Base-by-base conservation (phyloP, 2,797 vertebrate species). In the Ispidina lecontei region DNA sequence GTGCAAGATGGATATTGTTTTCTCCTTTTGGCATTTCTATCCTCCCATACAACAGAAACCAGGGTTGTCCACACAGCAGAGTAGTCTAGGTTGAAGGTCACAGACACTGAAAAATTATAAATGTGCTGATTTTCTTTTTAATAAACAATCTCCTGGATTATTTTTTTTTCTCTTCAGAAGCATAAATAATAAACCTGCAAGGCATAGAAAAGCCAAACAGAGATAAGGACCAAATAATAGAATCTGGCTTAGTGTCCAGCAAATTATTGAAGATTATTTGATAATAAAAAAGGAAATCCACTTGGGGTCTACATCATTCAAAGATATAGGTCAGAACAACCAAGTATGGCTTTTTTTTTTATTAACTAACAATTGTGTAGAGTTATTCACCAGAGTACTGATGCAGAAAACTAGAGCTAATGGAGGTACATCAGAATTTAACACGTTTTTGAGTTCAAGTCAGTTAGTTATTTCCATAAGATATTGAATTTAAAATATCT, bases 11-110 rank as follows among this genome's bases (percentile, higher is more conserved):
- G 90, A 72, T 96, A 84, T 90, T 88, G 51, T 95, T 91, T 83
- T 90, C 64, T 90, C 91, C 84, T 75, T 95, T 96, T 97, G 71
- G 18, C 71, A 37, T 82, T 87, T 90, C 75, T 94, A 82, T 94
- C 73, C 91, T 95, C 70, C 85, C 87, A 14, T 80, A 63, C 55
- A 83, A 64, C 35, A 41, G 74, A 62, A 89, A 68, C 47, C 58
- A 87, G 58, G 55, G 60, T 15, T 71, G 56, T 88, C 62, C 43
- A 77, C 89, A 95, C 49, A 89, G 87, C 74, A 94, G 73, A 76
- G 68, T 54, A 90, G 75, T 89, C 78, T 91, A 83, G 75, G 69
- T 31, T 89, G 85, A 90, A 96, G 73, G 74, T 68, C 88, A 72
- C 29, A 33, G 65, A 76, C 91, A 72, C 72, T 83, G 79, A 79